Evolutionary conservation across 1,140 invertebrate genomes (phyloP).

Genomic region (Plutomurus gul): DNA sequence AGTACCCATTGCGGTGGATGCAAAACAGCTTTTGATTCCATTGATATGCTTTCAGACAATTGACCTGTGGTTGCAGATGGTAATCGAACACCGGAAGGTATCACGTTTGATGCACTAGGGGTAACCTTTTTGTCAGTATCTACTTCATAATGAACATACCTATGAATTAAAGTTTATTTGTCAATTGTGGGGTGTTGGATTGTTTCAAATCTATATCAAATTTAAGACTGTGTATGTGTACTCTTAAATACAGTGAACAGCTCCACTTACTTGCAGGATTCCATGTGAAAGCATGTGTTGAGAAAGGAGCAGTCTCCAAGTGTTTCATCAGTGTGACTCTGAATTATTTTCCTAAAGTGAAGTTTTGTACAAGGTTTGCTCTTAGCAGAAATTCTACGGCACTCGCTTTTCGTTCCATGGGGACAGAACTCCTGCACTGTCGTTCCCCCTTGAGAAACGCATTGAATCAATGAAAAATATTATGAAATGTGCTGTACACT

Average conservation of each 20-base stretch:
- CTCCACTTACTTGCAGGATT: conserved; percentile 82
- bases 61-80: conserved; percentile 45
- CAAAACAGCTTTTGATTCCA: conserved; percentile 65
- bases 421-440: conserved; percentile 84
- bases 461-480: no score
- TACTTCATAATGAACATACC: conserved; percentile 93
- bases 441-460: conserved; percentile 83
- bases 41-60: conserved; percentile 54
- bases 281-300: conserved; percentile 99
- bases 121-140: conserved; percentile 62
- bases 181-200: no score
- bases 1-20: conserved; percentile 95
- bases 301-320: conserved; percentile 96
- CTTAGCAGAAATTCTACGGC: conserved; percentile 68
- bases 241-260: neutral
- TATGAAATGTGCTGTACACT: no score
- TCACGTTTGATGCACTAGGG: neutral
- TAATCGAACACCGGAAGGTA: neutral
- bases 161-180: conserved; percentile 62
- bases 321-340: conserved; percentile 93
- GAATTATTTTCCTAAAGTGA: conserved; percentile 97
- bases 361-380: conserved; percentile 79
- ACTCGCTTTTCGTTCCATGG: conserved; percentile 90
- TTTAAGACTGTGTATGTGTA: neutral
- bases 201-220: conserved; percentile 35